Evolutionary conservation across 2,113 vertebrate species (phyloP), one percentile per base, ranked within the genome.

Genomic region (Rhinolophus ferrumequinum): DNA sequence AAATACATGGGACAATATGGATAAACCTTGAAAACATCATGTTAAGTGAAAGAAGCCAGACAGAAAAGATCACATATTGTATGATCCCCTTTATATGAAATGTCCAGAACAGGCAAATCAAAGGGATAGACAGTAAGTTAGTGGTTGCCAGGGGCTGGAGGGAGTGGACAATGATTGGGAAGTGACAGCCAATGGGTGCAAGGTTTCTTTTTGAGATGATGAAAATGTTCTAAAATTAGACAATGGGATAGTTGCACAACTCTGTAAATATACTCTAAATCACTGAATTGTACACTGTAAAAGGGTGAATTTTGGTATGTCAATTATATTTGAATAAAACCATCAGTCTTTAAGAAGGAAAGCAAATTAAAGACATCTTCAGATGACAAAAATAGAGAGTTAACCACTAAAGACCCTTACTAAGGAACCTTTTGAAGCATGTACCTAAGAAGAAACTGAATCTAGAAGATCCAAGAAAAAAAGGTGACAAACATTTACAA

Each of bases 221-320:
- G 54, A 88, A 94, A 93, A 64, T 77, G 69, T 83, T 83, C 77
- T 91, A 66, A 97, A 92, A 88, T 94, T 75, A 95, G 77, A 56
- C 52, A 80, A n/a, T 94, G 44, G 21, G 56, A 50, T 56, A 52
- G 70, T 79, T 88, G 30, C 76, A 94, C 62, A 95, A 86, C 18
- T 72, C 47, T 72, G 67, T 77, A 83, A 60, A 44, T 58, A 33
- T 30, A 50, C 33, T 79, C 58, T 66, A 77, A 56, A 79, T 66
- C 89, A 66, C 13, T 52, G 67, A 81, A 82, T 12, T 56, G 15
- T 44, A 44, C 19, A n/a, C 19, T 81, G 67, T 81, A 41, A 44
- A 50, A 35, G 12, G 28, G 52, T 88, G 24, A 35, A 70, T 64
- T 83, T 60, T 44, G 18, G 44, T 52, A 83, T 44, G 26, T 38